Base-by-base conservation (phyloP, 2,888 invertebrate species). In the Pharmacophagus antenor region DNA sequence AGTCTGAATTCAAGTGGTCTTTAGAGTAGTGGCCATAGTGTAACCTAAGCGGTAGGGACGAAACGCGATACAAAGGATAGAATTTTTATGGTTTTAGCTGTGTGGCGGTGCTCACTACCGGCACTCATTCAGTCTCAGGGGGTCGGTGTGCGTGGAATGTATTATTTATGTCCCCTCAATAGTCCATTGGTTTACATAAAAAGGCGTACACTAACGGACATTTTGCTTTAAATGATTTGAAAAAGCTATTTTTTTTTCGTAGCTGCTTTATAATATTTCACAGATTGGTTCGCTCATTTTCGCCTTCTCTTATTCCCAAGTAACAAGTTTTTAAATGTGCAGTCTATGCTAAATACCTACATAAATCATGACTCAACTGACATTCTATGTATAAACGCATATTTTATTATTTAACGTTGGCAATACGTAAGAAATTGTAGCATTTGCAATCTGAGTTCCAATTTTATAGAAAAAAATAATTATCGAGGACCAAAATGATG, bases 21-120 rank as follows among this genome's bases (percentile, higher is more conserved):
- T 53, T 48, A 37, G 42, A 31, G 54, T 54, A 59, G 54, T 55
- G 50, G 51, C 56, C 56, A 56, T 56, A 56, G 60, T 55, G 54
- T 52, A 61, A 61, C 60, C 51, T 51, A 51, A 61, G 47, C 50
- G 56, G 58, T 57, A 31, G 56, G 55, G 60, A 50, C 44, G 60
- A 50, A 60, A 56, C 51, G 25, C 46, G 51, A 60, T 61, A 61
- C 56, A 61, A 61, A 56, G 60, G 51, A 61, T 61, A 56, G 56
- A 61, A 51, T 52, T 56, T 61, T 61, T 61, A 56, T 52, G 55
- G 60, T 60, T 61, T 56, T 56, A 61, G 60, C 51, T 56, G 52
- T 58, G 51, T 56, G n/a, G 56, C 51, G 56, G 50, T 47, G 23
- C 51, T 55, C 48, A 41, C 60, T 51, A 51, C 56, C 56, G 51